A percentile compares a stretch with the other conserved stretches of the same genome.
Conservation (phyloP, 2,113 vertebrate genomes). For the Sturnira hondurensis region DNA sequence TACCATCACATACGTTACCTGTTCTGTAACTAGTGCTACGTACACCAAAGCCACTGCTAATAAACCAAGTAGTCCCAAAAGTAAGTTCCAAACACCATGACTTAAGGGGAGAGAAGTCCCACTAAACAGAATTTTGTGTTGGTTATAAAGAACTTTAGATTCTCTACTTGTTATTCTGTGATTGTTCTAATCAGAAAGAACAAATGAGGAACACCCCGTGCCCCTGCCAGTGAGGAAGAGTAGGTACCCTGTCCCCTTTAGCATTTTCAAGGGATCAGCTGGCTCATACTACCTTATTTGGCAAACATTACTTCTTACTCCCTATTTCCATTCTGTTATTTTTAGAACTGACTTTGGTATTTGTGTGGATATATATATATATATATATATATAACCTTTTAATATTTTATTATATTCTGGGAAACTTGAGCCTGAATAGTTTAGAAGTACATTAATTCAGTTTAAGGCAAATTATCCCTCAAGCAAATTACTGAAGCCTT, state of each 20-base stretch:
- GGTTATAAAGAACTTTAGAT: neutral
- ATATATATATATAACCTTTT: neutral
- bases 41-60: neutral
- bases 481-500: conserved; percentile 57
- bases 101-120: neutral
- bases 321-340: conserved; percentile 51
- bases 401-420: conserved; percentile 63
- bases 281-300: neutral
- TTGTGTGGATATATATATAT: neutral
- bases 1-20: neutral
- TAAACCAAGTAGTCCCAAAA: neutral
- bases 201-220: neutral
- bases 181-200: neutral
- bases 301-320: conserved; percentile 14
- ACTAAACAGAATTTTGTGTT: neutral
- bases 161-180: neutral
- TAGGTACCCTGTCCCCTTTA: conserved; percentile 48
- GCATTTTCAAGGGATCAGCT: neutral
- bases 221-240: neutral
- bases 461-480: conserved; percentile 54
- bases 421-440: conserved; percentile 70
- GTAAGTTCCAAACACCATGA: neutral
- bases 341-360: conserved; percentile 62
- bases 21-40: neutral
- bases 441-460: conserved; percentile 51